These are phyloP conservation scores for Drosophila algonquin DNA, from an alignment of 2,888 invertebrate species.

Conservation along the genomic window DNA sequence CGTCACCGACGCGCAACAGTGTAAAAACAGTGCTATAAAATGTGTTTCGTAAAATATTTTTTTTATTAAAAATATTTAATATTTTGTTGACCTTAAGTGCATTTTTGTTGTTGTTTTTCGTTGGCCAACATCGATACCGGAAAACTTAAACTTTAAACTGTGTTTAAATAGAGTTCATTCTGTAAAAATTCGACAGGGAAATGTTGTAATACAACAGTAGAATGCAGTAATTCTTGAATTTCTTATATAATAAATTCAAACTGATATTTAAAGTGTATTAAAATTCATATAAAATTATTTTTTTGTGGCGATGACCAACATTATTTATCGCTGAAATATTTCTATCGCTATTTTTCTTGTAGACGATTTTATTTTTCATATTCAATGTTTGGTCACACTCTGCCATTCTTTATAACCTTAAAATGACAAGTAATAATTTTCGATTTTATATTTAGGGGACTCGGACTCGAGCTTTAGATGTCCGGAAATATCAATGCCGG, in stretches of 20 bases:
- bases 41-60: background rate
- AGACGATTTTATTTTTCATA: slow-evolving; percentile 34
- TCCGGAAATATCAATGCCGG: background rate
- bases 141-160: background rate
- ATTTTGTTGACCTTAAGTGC: background rate
- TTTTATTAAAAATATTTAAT: background rate
- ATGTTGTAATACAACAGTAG: no score
- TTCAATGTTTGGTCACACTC: slow-evolving; percentile 59
- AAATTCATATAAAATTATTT: background rate
- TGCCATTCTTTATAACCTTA: slow-evolving; percentile 67
- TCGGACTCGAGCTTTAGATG: slow-evolving; percentile 29
- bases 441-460: slow-evolving; percentile 64
- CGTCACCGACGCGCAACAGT: slow-evolving; percentile 44
- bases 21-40: slow-evolving; percentile 36
- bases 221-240: background rate
- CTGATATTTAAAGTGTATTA: no score
- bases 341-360: background rate
- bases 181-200: background rate
- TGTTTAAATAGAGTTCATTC: background rate
- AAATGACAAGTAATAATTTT: slow-evolving; percentile 81
- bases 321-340: slow-evolving; percentile 2
- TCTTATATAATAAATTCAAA: background rate
- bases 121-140: no score
- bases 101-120: background rate
- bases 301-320: slow-evolving; percentile 5